Evolutionary conservation across 2,113 vertebrate genomes (phyloP), one percentile per base, ranked within the genome.

Genomic region (Pedionomus torquatus): DNA sequence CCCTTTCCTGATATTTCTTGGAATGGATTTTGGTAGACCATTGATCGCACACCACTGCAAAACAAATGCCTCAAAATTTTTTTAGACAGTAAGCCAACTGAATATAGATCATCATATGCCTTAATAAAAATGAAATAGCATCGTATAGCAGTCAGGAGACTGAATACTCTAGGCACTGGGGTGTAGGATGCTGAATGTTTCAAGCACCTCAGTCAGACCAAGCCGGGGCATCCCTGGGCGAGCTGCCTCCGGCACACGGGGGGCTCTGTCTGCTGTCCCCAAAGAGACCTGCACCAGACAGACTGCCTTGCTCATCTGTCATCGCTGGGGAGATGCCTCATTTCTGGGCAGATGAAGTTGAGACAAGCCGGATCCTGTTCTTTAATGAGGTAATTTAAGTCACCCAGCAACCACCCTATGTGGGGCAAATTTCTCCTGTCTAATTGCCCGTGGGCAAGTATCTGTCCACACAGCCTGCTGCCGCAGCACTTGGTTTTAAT

Each of bases 321-420:
- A 79, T 84, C 28, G 0, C 48, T 0, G 3, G 23, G 79, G 81
- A 84, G 81, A 85, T 82, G 65, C 65, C 77, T 96, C 77, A 65
- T 87, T 93, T 91, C 83, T 95, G 91, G 77, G 95, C 65, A 84
- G 81, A 78, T 25, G 58, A 64, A 89, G 55, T 16, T 60, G 54
- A 86, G 93, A 79, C 95, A 96, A 94, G 96, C 74, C 95, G 81
- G 61, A 87, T 96, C 96, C 81, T 97, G 96, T 81, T 96, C 74
- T 51, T 51, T 93, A 78, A 79, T 96, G 95, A 97, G 74, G 95
- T 97, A 96, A 97, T 91, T 82, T 91, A 93, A 89, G 93, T 96
- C 94, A 94, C 74, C 83, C 74, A 82, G 87, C 89, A 94, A 87
- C 61, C 74, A 68, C 89, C 83, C 83, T 51, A 78, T 61, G 44